Base-by-base conservation (phyloP, 2,113 vertebrate genomes). In the Notiomystis cincta region DNA sequence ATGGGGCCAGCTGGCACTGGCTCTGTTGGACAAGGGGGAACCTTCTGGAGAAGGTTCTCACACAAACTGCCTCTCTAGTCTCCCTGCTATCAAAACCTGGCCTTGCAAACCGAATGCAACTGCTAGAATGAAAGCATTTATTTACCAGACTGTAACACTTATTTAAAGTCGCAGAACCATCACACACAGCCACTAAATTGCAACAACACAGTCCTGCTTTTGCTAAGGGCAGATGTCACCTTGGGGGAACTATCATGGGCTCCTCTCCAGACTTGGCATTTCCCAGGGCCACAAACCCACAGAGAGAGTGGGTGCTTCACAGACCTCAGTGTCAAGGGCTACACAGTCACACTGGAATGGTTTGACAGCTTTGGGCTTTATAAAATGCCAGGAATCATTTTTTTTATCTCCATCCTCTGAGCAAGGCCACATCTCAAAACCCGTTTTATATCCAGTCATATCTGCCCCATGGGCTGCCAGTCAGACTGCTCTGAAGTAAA, bases 311-410 rank as follows among this genome's bases (percentile, higher is more conserved):
- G 27, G 31, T 67, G 47, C 42, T 84, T 87, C 70, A 87, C 30
- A 84, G 57, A 80, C 37, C 40, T 69, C n/a, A 85, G 61, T 40
- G 82, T 50, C 82, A 82, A 87, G 53, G n/a, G 45, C 66, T 79
- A 60, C 44, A 13, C 11, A 7, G 78, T 69, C 76, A 80, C 66
- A 50, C 23, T 17, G 72, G 58, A 38, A 65, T 33, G 15, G 45
- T 80, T 88, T 96, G 88, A 93, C 78, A 92, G 66, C 40, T 93
- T 56, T 85, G 82, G 66, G 67, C 66, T 94, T 85, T 25, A 15
- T 19, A 50, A 62, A 91, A 78, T 48, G 28, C 37, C 61, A 91
- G 17, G 27, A 91, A 67, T 56, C 0, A 47, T 75, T 93, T 65
- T 53, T 82, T 48, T 88, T 56, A n/a, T 51, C 80, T 90, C n/a